Base-by-base conservation (phyloP, 2,888 invertebrate genomes). In the Hedychridium roseum region DNA sequence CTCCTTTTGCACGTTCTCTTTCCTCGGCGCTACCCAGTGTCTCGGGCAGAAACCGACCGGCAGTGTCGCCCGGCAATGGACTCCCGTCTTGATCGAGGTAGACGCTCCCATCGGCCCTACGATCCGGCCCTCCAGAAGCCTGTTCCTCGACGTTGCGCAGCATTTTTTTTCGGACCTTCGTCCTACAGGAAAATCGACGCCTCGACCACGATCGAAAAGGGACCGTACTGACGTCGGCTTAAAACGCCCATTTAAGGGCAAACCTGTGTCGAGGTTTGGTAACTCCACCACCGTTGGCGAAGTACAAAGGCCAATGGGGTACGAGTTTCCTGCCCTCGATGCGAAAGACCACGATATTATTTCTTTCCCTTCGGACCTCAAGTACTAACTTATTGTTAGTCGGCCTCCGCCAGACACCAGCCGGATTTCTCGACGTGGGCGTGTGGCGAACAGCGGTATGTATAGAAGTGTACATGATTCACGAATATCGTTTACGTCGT, bases 281-380 rank as follows among this genome's bases (percentile, higher is more conserved):
- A 89, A 89, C 89, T 89, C 88, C 88, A 89, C 89, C 89, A 89
- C 89, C 89, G 89, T 89, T 89, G 89, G 89, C 88, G 81, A 80
- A 71, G 68, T 77, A 60, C 70, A 72, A 79, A 74, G 80, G 88
- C 86, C 88, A 88, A 87, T 87, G 88, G 88, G 83, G 85, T 87
- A 83, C 82, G 86, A 88, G 88, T 89, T 88, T 86, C 89, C 85
- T 80, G 81, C 83, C 86, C 84, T 87, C 84, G 87, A 78, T 80
- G 50, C 46, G 39, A 50, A 50, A 44, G 28, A 20, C 50, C 21
- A 16, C 40, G 11, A 17, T 26, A 11, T 3, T 12, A 16, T 11
- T 7, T 2, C 17, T 36, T 21, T 20, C 2, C 14, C 32, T 3
- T 32, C 17, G 4, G 17, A n/a, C n/a, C n/a, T n/a, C n/a, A n/a